Evolutionary conservation across 2,113 vertebrate species (phyloP).

Genomic region (Triplophysa dalaica): DNA sequence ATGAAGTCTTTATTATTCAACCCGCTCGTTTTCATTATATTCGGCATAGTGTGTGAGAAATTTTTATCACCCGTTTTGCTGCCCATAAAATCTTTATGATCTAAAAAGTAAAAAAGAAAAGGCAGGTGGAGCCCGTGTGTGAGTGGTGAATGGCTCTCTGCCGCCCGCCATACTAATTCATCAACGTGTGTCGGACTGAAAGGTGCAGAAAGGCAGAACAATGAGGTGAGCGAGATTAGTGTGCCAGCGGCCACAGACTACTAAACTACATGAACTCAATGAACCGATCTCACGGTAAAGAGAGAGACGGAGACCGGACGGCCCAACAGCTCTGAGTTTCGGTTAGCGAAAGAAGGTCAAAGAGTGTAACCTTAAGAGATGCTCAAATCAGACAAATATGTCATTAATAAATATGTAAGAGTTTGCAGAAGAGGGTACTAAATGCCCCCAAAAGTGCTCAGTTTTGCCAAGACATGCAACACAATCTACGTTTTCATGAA

Average conservation of each 20-base stretch:
- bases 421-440: too few species aligned
- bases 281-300: neutral
- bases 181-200: slow-evolving; percentile 26
- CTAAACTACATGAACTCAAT: slow-evolving; percentile 14
- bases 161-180: slow-evolving; percentile 23
- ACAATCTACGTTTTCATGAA: too few species aligned
- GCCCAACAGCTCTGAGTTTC: neutral
- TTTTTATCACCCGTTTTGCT: neutral
- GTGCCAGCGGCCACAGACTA: slow-evolving; percentile 3
- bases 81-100: slow-evolving; percentile 11
- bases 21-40: neutral
- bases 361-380: too few species aligned
- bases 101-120: neutral
- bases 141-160: slow-evolving; percentile 8
- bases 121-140: slow-evolving; percentile 7
- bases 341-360: neutral
- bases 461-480: too few species aligned
- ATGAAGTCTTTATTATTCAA: neutral
- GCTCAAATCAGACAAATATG: too few species aligned
- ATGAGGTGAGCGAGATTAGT: slow-evolving; percentile 30
- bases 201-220: slow-evolving; percentile 11
- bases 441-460: too few species aligned
- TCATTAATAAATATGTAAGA: too few species aligned
- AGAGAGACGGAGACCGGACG: neutral
- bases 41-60: neutral